Evolutionary conservation across 2,888 invertebrate species (phyloP).

Genomic region (Agriopis aurantiaria): DNA sequence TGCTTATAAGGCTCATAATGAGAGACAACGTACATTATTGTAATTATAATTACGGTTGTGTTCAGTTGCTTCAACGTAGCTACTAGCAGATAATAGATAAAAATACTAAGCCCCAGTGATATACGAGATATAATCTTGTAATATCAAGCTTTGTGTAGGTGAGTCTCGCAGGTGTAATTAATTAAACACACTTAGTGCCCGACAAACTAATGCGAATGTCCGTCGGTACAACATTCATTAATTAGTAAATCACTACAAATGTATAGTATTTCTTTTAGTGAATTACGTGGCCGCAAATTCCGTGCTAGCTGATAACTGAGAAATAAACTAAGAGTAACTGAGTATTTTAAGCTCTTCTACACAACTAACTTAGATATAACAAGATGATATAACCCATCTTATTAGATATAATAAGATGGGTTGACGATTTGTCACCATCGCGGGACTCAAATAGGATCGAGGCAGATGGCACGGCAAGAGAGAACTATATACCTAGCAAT

Average conservation of each 20-base stretch:
- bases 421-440: no score
- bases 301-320: background rate
- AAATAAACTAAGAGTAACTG: background rate
- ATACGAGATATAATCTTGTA: constrained; percentile 19
- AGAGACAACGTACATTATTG: background rate
- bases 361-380: background rate
- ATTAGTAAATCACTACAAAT: constrained; percentile 34
- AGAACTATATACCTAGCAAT: no score
- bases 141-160: constrained; percentile 23
- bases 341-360: background rate
- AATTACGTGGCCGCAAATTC: background rate
- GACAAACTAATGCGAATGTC: constrained; percentile 46
- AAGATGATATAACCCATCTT: no score
- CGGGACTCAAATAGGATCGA: no score
- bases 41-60: background rate
- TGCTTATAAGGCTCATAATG: no score
- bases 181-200: constrained; percentile 50
- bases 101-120: constrained; percentile 1
- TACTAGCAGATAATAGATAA: background rate
- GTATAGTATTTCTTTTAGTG: constrained; percentile 24
- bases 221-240: constrained; percentile 46
- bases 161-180: constrained; percentile 50
- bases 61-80: background rate
- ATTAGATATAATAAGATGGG: no score
- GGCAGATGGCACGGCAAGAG: no score